phyloP scores from a whole-genome alignment of 1,140 invertebrate species.

The Bombus terrestris region DNA sequence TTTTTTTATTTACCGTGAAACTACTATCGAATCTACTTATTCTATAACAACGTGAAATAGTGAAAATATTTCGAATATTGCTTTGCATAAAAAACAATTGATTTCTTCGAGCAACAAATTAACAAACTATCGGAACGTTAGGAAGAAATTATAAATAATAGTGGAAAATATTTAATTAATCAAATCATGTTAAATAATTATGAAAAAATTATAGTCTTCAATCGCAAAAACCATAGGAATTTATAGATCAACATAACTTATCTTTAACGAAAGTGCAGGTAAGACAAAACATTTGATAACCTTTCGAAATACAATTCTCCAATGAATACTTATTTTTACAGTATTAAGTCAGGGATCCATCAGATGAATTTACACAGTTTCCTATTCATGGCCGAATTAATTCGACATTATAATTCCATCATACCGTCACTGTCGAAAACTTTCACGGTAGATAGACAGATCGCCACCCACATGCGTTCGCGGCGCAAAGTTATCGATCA shows the following conservation, averaged over 20 bases:
- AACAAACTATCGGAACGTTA: background rate
- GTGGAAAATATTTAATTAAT: too few relatives aligned
- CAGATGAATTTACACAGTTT: background rate
- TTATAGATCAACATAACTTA: background rate
- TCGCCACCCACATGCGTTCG: conserved; percentile 1
- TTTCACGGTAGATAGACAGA: background rate
- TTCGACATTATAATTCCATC: background rate
- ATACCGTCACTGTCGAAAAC: background rate
- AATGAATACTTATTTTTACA: background rate
- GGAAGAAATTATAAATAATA: background rate
- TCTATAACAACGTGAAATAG: too few relatives aligned
- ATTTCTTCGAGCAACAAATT: background rate
- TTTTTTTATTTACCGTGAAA: background rate
- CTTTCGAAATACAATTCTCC: background rate
- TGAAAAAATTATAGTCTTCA: too few relatives aligned
- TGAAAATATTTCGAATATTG: background rate
- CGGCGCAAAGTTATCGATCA: background rate
- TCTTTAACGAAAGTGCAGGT: background rate
- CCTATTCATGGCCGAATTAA: conserved; percentile 4
- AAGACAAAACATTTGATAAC: background rate
- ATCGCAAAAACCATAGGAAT: background rate
- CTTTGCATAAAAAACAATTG: background rate
- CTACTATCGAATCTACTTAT: too few relatives aligned
- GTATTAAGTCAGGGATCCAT: background rate
- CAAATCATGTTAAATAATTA: too few relatives aligned